These are phyloP conservation scores for Tachyglossus aculeatus DNA, from an alignment of 2,797 vertebrate genomes.

Conservation along the genomic window DNA sequence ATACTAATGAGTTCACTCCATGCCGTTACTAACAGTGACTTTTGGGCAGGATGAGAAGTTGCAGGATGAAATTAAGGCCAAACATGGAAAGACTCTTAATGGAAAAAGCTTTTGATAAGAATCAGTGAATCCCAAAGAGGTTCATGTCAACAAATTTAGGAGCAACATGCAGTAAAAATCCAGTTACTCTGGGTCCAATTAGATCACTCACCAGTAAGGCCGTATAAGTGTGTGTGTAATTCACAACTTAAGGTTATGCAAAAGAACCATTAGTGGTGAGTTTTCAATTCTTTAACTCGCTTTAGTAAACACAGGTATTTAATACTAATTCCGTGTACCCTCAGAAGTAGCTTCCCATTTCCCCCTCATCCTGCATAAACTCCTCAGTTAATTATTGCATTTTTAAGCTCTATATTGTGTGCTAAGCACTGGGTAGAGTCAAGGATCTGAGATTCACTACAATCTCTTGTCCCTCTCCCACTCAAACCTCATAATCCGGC, in stretches of 20 bases:
- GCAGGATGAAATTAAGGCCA: constrained; percentile 43
- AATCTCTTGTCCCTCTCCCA: too few species aligned
- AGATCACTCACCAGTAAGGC: constrained; percentile 38
- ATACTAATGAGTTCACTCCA: too few species aligned
- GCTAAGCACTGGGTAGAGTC: too few species aligned
- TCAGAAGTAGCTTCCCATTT: too few species aligned
- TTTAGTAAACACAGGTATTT: too few species aligned
- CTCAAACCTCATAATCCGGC: too few species aligned
- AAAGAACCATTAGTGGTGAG: constrained; percentile 28
- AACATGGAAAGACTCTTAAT: constrained; percentile 15
- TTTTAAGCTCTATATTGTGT: too few species aligned
- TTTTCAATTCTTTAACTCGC: too few species aligned
- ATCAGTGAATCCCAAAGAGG: constrained; percentile 39
- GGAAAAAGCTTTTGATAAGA: constrained; percentile 6
- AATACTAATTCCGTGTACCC: too few species aligned
- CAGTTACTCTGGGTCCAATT: constrained; percentile 30
- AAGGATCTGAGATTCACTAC: too few species aligned
- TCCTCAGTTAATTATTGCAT: too few species aligned
- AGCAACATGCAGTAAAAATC: constrained; percentile 34
- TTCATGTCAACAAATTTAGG: constrained; percentile 20
- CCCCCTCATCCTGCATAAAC: too few species aligned
- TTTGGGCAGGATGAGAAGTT: constrained; percentile 31
- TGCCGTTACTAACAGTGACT: background rate
- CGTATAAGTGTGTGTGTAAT: constrained; percentile 23
- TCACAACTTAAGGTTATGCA: background rate